phyloP scores from a whole-genome alignment of 2,113 vertebrate genomes.

The Marmota flaviventris region DNA sequence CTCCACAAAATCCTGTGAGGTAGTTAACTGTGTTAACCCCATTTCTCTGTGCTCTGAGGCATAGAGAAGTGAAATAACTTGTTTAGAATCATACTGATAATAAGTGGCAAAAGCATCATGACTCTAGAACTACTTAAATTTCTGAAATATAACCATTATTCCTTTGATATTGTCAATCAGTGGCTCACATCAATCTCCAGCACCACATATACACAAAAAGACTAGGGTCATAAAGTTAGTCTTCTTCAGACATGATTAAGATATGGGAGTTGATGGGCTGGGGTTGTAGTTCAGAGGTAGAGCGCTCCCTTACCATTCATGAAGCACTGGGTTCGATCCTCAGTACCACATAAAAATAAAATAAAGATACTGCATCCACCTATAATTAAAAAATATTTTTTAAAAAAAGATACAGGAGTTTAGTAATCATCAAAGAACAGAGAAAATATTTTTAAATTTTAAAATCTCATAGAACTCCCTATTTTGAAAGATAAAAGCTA shows the following conservation, averaged over 20 bases:
- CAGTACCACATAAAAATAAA: too few species aligned
- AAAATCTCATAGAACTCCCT: background rate
- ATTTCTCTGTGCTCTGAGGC: background rate
- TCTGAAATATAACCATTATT: background rate
- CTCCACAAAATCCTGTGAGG: background rate
- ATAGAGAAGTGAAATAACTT: background rate
- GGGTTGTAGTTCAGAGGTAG: too few species aligned
- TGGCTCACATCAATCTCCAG: background rate
- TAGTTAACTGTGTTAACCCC: background rate
- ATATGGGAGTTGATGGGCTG: background rate
- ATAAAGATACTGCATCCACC: too few species aligned
- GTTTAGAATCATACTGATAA: background rate
- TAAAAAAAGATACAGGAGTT: too few species aligned
- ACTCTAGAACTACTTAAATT: background rate
- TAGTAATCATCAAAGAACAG: background rate
- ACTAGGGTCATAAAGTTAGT: background rate
- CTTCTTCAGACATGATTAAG: background rate
- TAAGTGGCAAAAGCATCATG: background rate
- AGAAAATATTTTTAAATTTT: background rate
- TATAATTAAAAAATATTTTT: too few species aligned
- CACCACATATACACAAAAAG: background rate
- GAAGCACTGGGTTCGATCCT: too few species aligned
- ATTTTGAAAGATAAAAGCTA: constrained; percentile 1
- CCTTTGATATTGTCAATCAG: background rate
- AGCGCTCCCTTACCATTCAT: too few species aligned